These are phyloP conservation scores for Laodelphax striatellus DNA, from an alignment of 1,140 invertebrate species.

Conservation along the genomic window DNA sequence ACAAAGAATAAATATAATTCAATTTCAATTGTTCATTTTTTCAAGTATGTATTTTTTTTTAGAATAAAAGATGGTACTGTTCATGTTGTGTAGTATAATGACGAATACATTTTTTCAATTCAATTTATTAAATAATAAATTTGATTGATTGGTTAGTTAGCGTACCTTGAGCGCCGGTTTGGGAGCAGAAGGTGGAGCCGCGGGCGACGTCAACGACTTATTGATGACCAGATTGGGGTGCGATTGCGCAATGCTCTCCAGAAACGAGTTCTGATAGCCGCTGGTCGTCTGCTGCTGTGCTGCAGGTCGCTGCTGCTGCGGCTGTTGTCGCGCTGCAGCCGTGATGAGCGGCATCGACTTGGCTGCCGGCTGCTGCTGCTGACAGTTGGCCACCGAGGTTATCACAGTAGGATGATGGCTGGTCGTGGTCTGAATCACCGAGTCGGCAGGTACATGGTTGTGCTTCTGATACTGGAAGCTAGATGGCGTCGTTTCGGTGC, in stretches of 20 bases:
- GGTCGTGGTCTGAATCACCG: neutral
- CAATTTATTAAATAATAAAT: too few relatives aligned
- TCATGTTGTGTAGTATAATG: too few relatives aligned
- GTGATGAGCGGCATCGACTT: neutral
- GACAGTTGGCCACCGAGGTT: conserved; percentile 11
- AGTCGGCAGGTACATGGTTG: conserved; percentile 1
- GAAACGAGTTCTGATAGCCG: conserved; percentile 23
- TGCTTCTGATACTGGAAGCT: conserved; percentile 1
- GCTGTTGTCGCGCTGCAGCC: neutral
- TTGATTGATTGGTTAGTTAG: too few relatives aligned
- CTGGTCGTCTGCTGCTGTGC: neutral
- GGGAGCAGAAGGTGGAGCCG: neutral
- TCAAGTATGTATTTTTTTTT: too few relatives aligned
- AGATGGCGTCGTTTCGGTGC: neutral
- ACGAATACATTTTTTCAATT: conserved; percentile 1
- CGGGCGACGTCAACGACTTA: conserved; percentile 18
- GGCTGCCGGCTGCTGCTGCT: neutral
- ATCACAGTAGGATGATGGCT: conserved; percentile 10
- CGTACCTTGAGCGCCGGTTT: conserved; percentile 9
- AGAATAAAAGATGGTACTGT: too few relatives aligned
- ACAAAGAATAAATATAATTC: too few relatives aligned
- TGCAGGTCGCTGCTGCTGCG: conserved; percentile 4
- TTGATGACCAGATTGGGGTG: conserved; percentile 26
- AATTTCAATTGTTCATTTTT: too few relatives aligned
- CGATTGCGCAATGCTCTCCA: conserved; percentile 25